Base-by-base conservation (phyloP, 2,888 invertebrate genomes). In the Orchesellides sinensis region DNA sequence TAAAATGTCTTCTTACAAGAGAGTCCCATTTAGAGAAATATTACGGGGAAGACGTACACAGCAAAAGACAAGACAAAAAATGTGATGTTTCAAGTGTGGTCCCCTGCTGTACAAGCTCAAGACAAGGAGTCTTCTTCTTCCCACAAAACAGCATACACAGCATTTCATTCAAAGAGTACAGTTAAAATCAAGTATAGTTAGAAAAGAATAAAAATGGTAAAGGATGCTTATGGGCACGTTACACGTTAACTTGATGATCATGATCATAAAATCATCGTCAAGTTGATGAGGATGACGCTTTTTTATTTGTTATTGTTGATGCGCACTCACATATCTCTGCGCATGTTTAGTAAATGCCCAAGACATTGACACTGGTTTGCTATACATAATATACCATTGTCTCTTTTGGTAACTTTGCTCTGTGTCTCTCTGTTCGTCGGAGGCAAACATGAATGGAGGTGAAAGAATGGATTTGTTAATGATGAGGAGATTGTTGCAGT, bases 11-110 rank as follows among this genome's bases (percentile, higher is more conserved):
- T 47, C 47, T n/a, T n/a, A 47, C 47, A 17, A 47, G 47, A 47
- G n/a, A 47, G 17, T 47, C n/a, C 47, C 47, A 47, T 47, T 47
- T n/a, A 47, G n/a, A n/a, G 47, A n/a, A 47, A 47, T 47, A 17
- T n/a, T n/a, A 47, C 17, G n/a, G 35, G 35, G 12, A 12, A 47
- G 47, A 47, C 47, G 5, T 12, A 14, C 3, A 47, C n/a, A 14
- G 47, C 3, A 17, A 47, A 47, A 14, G n/a, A 47, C 12, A n/a
- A 47, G 12, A 47, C 17, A 17, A 17, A 47, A 47, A 10, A 47
- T n/a, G 4, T 47, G 47, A 8, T 35, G 47, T 14, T 47, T 47
- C 17, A n/a, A n/a, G 47, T 47, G 47, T 47, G 47, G 47, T 47
- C 47, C 47, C 47, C 47, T 17, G 6, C 8, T 10, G 47, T 17